phyloP scores from a whole-genome alignment of 2,797 vertebrate species.

The Rhynchonycteris naso region DNA sequence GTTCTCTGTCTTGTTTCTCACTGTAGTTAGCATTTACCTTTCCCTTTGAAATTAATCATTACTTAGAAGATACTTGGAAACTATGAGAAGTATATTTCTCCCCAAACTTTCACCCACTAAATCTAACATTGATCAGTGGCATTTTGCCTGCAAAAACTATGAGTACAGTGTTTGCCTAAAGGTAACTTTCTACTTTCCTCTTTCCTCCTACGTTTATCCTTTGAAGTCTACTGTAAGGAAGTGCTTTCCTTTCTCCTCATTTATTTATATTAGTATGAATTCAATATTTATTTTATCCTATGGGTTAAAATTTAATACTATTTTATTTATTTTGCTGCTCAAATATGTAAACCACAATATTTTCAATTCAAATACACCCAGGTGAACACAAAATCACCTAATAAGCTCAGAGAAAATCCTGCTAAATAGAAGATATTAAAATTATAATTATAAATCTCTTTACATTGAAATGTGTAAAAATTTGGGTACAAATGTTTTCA shows the following conservation, averaged over 20 bases:
- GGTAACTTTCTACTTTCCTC: background rate
- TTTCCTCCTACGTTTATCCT: background rate
- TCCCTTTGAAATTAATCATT: background rate
- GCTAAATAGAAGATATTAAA: background rate
- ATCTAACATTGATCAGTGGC: background rate
- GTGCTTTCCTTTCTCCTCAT: background rate
- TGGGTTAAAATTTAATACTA: background rate
- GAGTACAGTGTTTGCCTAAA: background rate
- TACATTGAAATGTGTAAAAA: background rate
- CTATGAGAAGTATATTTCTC: background rate
- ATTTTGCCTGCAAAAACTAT: background rate
- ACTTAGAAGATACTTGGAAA: background rate
- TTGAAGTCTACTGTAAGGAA: background rate
- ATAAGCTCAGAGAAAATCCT: slow-evolving; percentile 10
- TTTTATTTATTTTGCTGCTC: background rate
- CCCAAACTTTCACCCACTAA: background rate
- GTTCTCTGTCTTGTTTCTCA: background rate
- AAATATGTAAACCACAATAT: background rate
- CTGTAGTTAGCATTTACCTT: background rate
- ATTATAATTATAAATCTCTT: background rate
- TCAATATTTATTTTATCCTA: slow-evolving; percentile 5
- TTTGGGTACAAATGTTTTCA: slow-evolving; percentile 14
- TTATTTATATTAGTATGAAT: background rate
- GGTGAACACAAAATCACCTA: background rate
- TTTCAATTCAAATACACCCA: slow-evolving; percentile 46